phyloP scores from a whole-genome alignment of 2,797 vertebrate species.

The Momotus momota region DNA sequence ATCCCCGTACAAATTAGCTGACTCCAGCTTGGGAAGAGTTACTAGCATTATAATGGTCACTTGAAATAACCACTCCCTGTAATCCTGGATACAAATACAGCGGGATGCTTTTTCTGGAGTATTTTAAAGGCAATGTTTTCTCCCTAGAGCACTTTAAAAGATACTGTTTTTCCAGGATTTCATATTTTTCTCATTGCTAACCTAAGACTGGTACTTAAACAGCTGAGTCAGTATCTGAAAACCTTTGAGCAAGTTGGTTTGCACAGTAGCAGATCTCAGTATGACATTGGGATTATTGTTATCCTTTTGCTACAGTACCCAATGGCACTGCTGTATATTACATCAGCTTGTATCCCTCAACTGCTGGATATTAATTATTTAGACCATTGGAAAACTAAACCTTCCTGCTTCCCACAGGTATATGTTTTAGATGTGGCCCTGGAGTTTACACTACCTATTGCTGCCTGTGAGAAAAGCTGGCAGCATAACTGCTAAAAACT shows the following conservation, averaged over 20 bases:
- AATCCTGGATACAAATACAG: neutral
- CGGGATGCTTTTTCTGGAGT: neutral
- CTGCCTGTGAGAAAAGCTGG: neutral
- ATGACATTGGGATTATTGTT: neutral
- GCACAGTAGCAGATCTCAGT: neutral
- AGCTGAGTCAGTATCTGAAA: neutral
- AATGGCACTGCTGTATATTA: fast-evolving
- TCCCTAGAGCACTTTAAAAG: neutral
- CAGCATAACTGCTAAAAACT: neutral
- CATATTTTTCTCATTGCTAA: neutral
- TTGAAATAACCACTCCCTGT: neutral
- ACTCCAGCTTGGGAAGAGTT: neutral
- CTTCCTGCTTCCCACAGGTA: neutral
- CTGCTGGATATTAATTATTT: slow-evolving; percentile 39
- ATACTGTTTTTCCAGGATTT: neutral
- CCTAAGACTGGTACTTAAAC: neutral
- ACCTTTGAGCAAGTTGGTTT: neutral
- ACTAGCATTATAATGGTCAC: neutral
- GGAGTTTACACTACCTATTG: neutral
- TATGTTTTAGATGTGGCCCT: neutral
- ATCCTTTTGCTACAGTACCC: neutral
- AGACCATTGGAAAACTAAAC: neutral
- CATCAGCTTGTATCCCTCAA: neutral
- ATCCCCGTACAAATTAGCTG: neutral
- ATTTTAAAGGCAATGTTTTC: neutral